Evolutionary conservation across 2,113 vertebrate species (phyloP), one percentile per base, ranked within the genome.

Genomic region (Crotalus viridis): DNA sequence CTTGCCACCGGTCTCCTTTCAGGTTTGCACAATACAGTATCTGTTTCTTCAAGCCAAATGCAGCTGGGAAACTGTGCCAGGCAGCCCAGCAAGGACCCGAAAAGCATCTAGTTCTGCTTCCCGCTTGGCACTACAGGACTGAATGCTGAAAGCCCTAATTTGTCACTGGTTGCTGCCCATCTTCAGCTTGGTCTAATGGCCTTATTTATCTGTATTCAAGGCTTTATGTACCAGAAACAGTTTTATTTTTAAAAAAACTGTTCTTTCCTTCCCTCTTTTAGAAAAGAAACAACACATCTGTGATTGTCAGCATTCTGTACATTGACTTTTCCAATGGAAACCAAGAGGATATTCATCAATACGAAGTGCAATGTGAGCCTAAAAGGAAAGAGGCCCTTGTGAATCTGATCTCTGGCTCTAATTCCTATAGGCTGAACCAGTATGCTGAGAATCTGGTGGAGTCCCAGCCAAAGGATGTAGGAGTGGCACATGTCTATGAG

Each of bases 251-350:
- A 6, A 85, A 24, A 91, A 89, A 89, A 48, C 46, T 85, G 3
- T 92, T 33, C 39, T 0, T 0, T 15, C 46, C 57, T 51, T 10
- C 61, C 96, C 90, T 92, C 92, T 97, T 97, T 88, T 98, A 99
- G 99, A 99, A 98, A 96, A 98, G 98, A 61, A 98, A 97, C 86
- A 98, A 98, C 97, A 98, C 99, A 0, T 98, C 98, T 0, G 95
- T 99, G 97, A 97, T 99, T 3, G 96, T 99, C 95, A 99, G 99
- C 95, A 98, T 98, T 48, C 98, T 99, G 95, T 99, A 99, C 97
- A 98, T 99, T 0, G 97, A 99, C 95, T 99, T 99, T 96, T 99
- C 99, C 0, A 96, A 92, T 0, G 97, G 97, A 0, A 96, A 97
- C 54, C 97, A 95, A 93, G 97, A 98, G 91, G 98, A 99, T 54